Evolutionary conservation across 2,888 invertebrate species (phyloP), one percentile per base, ranked within the genome.

Genomic region (Romanomermis culicivorax): DNA sequence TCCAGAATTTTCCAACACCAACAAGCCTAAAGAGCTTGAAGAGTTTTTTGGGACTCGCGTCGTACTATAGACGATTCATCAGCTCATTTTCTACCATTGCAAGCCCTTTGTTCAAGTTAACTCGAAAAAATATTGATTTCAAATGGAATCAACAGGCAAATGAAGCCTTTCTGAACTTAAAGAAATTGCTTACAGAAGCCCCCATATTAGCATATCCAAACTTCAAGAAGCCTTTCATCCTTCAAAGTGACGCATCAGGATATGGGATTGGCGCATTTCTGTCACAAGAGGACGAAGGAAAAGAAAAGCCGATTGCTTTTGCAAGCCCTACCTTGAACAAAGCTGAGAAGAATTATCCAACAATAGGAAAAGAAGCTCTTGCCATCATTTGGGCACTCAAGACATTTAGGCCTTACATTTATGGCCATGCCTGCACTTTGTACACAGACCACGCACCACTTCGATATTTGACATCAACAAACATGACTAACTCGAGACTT

Each of bases 281-380:
- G 11, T 4, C 50, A 27, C 50, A 49, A 29, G 48, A 11, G 29
- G 23, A 1, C 7, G 14, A 49, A 4, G 50, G 50, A 7, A 27
- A 45, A 7, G 53, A 53, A 24, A 47, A 51, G 11, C 55, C 54
- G 0, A 55, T 60, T 0, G 57, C 57, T 25, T 59, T 55, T 43
- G 49, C 58, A 11, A 59, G 52, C 20, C n/a, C 49, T 14, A 11
- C 50, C 20, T 36, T 59, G 2, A 45, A 23, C 14, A 2, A 14
- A 20, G 45, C 56, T 23, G 52, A 60, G 29, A 42, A n/a, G 24
- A 60, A 59, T 24, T 60, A 60, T 30, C 54, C 51, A 0, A 51
- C 55, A 1, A 58, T 53, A 1, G 53, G 60, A 27, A 17, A 53
- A 42, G 57, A 60, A 53, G 52, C 54, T 7, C 42, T 60, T 3